Evolutionary conservation across 2,797 vertebrate species (phyloP), one percentile per base, ranked within the genome.

Genomic region (Hybognathus amarus): DNA sequence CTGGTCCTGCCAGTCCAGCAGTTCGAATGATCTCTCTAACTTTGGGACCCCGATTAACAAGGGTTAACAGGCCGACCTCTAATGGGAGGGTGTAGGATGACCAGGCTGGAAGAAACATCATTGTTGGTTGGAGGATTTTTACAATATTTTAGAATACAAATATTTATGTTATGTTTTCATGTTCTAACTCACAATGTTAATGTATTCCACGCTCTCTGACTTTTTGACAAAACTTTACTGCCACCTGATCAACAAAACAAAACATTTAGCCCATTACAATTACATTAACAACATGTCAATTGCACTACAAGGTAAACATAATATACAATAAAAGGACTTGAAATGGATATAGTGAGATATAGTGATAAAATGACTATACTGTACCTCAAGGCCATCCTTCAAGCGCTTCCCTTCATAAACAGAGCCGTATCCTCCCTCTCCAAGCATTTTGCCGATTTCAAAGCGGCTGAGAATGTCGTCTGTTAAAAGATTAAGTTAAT

Each of bases 1-100:
- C 66, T 68, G 38, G 22, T 69, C 67, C 67, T 42, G 13, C 68
- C n/a, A 45, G 40, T 45, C 40, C 40, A 70, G 68, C 68, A 70
- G 38, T 13, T 17, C 12, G n/a, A 45, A 70, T 70, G n/a, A 70
- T 70, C 68, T 70, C 68, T 27, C 3, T n/a, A 47, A 42, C 40
- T 45, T 47, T 45, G 12, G 4, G 42, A 4, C 12, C 42, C 12
- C 13, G 27, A 8, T 30, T 71, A 17, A 50, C 45, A 10, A 71
- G 24, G 15, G 27, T 20, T 18, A 47, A 47, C 15, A 20, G 15
- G 24, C 15, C 24, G 13, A 47, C 12, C 45, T 47, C 45, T 47
- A 47, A 47, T 47, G 45, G 45, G 15, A 70, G 15, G 1, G n/a
- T 30, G 17, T 1, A 2, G 69, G 24, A 50, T 71, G 45, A 30